Evolutionary conservation across 1,140 invertebrate genomes (phyloP).

Genomic region (Papilio dardanus): DNA sequence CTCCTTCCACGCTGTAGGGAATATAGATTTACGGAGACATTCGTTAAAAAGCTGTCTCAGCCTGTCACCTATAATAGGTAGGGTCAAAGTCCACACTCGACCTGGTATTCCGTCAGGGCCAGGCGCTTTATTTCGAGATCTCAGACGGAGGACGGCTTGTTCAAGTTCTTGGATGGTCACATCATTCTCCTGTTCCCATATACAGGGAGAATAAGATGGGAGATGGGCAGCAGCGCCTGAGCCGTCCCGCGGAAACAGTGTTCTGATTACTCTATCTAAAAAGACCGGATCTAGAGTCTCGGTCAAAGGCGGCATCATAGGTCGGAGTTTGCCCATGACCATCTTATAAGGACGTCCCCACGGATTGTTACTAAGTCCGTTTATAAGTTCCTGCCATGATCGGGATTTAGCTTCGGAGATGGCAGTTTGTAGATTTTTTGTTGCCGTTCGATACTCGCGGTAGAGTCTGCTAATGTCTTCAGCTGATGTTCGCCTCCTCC

Average conservation of each 20-base stretch:
- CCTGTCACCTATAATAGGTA: constrained; percentile 7
- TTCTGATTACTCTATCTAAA: not conserved
- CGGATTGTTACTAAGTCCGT: constrained; percentile 30
- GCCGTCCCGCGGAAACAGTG: constrained; percentile 19
- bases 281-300: constrained; percentile 25
- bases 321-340: constrained; percentile 31
- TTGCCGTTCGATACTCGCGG: constrained; percentile 25
- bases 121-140: constrained; percentile 29
- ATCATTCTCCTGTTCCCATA: not conserved
- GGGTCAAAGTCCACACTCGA: constrained; percentile 18
- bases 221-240: not conserved
- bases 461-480: constrained; percentile 31
- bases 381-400: constrained; percentile 18
- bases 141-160: constrained; percentile 17
- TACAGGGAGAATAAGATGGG: not conserved
- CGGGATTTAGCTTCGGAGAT: constrained; percentile 18
- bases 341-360: constrained; percentile 34
- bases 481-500: constrained; percentile 8
- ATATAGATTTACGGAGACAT: constrained; percentile 17
- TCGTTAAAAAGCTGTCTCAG: constrained; percentile 30
- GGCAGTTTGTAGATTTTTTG: constrained; percentile 13
- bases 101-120: constrained; percentile 41
- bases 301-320: constrained; percentile 26
- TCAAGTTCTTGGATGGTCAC: constrained; percentile 20
- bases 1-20: constrained; percentile 35